A percentile compares a stretch with the other conserved stretches of the same genome.
phyloP scores from a whole-genome alignment of 2,797 vertebrate genomes.

The Tamandua tetradactyla region DNA sequence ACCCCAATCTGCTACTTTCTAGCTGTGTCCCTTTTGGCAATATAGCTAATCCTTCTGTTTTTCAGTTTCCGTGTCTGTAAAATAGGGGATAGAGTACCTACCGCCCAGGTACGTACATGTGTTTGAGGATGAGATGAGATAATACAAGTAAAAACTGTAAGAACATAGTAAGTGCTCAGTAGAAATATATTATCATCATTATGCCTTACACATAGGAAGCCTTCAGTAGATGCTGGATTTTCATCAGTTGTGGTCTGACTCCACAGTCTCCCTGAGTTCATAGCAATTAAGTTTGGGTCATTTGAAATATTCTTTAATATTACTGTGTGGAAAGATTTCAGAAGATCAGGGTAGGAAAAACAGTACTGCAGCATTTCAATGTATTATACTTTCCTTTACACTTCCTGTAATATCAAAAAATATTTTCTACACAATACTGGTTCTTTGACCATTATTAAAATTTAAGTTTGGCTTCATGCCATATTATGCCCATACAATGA shows the following conservation, averaged over 20 bases:
- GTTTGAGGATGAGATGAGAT: background rate
- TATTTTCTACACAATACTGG: background rate
- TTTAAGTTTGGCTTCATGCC: slow-evolving; percentile 48
- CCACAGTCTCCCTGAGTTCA: background rate
- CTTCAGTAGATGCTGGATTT: background rate
- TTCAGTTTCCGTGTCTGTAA: slow-evolving; percentile 40
- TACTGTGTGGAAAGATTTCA: background rate
- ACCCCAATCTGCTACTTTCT: background rate
- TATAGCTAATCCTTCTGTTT: background rate
- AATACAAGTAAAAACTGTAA: background rate
- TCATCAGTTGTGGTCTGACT: background rate
- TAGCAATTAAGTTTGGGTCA: slow-evolving; percentile 10
- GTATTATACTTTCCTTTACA: background rate
- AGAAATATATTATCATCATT: background rate
- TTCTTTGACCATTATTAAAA: background rate
- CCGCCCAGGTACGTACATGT: background rate
- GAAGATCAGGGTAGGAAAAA: background rate
- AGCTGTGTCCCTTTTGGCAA: background rate
- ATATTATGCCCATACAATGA: background rate
- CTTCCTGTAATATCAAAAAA: background rate
- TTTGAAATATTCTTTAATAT: slow-evolving; percentile 38
- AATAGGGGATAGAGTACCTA: background rate
- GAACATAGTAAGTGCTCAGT: background rate
- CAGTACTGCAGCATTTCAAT: background rate
- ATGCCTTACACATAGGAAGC: background rate